Base-by-base conservation (phyloP, 2,888 invertebrate species). In the Parapristionchus giblindavisi region DNA sequence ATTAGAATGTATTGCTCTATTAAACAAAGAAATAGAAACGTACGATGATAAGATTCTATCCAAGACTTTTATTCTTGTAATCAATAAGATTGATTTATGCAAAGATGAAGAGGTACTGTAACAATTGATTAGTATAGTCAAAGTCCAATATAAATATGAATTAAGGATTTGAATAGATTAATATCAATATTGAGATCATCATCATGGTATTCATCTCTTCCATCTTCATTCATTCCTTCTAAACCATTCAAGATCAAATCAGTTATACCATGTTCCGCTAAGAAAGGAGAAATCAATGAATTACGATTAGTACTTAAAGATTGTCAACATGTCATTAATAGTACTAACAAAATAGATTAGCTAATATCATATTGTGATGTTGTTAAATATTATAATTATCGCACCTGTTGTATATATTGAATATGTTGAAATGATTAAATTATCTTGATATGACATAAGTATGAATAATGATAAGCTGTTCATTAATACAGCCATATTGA, bases 71-170 rank as follows among this genome's bases (percentile, higher is more conserved):
- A 77, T 86, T 29, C 75, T 86, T 54, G 78, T 83, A 3, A 66
- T 86, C 17, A 86, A 86, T 68, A 86, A 86, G 75, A 80, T 75
- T 6, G 86, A 86, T 63, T 40, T 79, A 27, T 65, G 78, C 0
- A 76, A 76, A 43, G 83, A 80, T 14, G 43, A 60, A 34, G 61
- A 79, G 79, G 85, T 79, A 60, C 29, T 72, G 56, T 63, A 40
- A 17, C 24, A 14, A 21, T 73, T 52, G 27, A 24, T 14, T n/a
- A n/a, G n/a, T n/a, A n/a, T n/a, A n/a, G n/a, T n/a, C n/a, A n/a
- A n/a, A n/a, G n/a, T n/a, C 8, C 60, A 14, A 29, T 43, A 43
- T 36, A 11, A 29, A 36, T 21, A 1, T n/a, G 27, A 17, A 24
- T 56, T 54, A 0, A 65, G 75, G 27, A 56, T 14, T 6, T 11